Evolutionary conservation across 2,888 invertebrate genomes (phyloP).

Genomic region (Ptychoptera contaminata): DNA sequence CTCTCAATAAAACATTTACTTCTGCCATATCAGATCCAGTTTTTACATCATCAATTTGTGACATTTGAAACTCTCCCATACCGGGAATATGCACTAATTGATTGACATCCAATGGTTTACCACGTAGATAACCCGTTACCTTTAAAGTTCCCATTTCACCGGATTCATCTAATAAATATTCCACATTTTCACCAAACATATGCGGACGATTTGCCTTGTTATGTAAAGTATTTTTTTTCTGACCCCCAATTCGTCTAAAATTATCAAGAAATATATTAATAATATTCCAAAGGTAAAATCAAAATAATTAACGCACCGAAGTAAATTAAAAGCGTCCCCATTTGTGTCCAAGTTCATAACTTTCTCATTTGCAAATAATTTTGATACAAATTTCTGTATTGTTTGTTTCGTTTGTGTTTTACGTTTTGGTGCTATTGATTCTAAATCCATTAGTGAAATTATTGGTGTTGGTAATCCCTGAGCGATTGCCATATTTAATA

Average conservation of each 20-base stretch:
- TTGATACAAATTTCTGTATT: constrained; percentile 37
- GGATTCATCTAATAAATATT: constrained; percentile 37
- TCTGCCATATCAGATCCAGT: constrained; percentile 16
- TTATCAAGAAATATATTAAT: constrained; percentile 17
- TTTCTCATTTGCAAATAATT: constrained; percentile 72
- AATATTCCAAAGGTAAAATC: constrained; percentile 11
- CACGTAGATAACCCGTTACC: constrained; percentile 77
- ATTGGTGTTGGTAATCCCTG: constrained; percentile 69
- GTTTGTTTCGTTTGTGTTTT: constrained; percentile 34
- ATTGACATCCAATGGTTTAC: constrained; percentile 71
- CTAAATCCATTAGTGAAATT: constrained; percentile 57
- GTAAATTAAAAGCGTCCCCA: constrained; percentile 56
- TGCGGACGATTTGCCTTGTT: constrained; percentile 71
- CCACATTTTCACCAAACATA: constrained; percentile 64
- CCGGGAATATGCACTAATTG: constrained; percentile 81
- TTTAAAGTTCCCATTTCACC: constrained; percentile 47
- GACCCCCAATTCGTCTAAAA: constrained; percentile 49
- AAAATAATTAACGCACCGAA: constrained; percentile 23
- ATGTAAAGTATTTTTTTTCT: constrained; percentile 58
- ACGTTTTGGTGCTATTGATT: constrained; percentile 57
- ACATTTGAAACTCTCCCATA: constrained; percentile 85
- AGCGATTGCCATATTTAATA: constrained; percentile 61
- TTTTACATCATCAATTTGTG: constrained; percentile 43
- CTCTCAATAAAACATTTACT: constrained; percentile 33
- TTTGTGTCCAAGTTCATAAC: constrained; percentile 59